Percentiles rank a stretch among this genome's conserved stretches.
Conservation (phyloP, 2,797 vertebrate species). For the Eidolon dupreanum region DNA sequence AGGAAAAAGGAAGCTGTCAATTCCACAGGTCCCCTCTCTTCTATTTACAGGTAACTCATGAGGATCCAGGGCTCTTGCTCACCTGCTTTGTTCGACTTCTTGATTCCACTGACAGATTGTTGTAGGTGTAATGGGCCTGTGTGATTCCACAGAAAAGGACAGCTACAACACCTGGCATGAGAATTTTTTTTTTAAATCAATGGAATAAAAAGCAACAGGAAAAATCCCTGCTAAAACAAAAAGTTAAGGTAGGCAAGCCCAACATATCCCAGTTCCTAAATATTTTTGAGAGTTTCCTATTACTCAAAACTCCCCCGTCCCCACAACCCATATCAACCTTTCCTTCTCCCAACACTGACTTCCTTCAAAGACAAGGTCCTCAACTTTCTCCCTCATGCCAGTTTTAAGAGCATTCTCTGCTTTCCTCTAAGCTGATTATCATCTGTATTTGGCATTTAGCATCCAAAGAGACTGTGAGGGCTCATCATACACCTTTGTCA, state of each 20-base stretch:
- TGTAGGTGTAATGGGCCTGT: slow-evolving; percentile 98
- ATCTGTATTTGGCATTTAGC: not conserved
- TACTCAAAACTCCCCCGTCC: not conserved
- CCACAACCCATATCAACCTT: not conserved
- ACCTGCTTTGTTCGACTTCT: slow-evolving; percentile 97
- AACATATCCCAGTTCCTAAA: not conserved
- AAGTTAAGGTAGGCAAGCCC: not conserved
- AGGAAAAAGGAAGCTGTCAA: not conserved
- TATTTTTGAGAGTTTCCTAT: not conserved
- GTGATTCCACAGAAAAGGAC: slow-evolving; percentile 99
- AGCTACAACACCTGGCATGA: slow-evolving; percentile 93
- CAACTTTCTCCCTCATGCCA: not conserved
- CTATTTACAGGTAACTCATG: not conserved
- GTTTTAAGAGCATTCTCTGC: not conserved
- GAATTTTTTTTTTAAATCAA: not conserved
- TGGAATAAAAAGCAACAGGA: not conserved
- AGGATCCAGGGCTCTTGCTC: slow-evolving; percentile 40
- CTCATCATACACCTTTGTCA: not conserved
- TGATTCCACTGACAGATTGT: slow-evolving; percentile 97
- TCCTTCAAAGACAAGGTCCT: not conserved
- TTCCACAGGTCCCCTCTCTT: not conserved
- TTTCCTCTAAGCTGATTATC: not conserved
- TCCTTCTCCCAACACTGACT: not conserved
- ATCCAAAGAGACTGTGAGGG: not conserved
- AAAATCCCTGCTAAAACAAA: not conserved